A percentile compares a stretch with the other conserved stretches of the same genome.
phyloP scores from a whole-genome alignment of 2,113 vertebrate genomes.

The Ceyx margarethae region DNA sequence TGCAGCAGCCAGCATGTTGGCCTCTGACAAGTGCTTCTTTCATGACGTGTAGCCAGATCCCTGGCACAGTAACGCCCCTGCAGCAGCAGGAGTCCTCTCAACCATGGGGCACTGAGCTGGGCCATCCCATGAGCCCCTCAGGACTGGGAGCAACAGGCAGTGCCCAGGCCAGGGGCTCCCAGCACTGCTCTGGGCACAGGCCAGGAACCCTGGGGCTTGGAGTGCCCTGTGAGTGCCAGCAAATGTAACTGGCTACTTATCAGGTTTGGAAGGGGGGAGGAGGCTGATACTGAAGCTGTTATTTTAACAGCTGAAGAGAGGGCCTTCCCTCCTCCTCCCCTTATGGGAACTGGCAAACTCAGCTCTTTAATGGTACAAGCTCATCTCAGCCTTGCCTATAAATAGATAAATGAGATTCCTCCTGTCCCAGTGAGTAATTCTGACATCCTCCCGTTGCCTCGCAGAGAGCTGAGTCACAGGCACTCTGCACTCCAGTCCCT shows the following conservation, averaged over 20 bases:
- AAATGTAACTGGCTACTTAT: background rate
- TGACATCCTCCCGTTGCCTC: slow-evolving; percentile 73
- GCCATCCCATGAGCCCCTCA: rapidly evolving
- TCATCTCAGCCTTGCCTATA: slow-evolving; percentile 75
- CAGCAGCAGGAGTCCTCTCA: rapidly evolving
- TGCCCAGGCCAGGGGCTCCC: background rate
- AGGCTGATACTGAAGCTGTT: background rate
- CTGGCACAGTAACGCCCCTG: background rate
- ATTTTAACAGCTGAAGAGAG: background rate
- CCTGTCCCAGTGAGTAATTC: slow-evolving; percentile 88
- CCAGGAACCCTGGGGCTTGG: rapidly evolving
- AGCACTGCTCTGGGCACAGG: background rate
- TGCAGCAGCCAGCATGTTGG: background rate
- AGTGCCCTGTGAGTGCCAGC: rapidly evolving
- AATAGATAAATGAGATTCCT: slow-evolving; percentile 92
- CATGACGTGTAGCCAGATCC: background rate
- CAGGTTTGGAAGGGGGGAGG: background rate
- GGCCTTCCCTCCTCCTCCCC: background rate
- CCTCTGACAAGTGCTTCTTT: background rate
- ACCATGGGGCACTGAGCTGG: background rate
- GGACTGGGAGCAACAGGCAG: background rate
- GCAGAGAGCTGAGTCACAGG: slow-evolving; percentile 77
- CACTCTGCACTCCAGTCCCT: slow-evolving; percentile 62
- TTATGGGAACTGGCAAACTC: slow-evolving; percentile 59
- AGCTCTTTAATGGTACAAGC: slow-evolving; percentile 49